These are phyloP conservation scores for Triplophysa siluroides DNA, from an alignment of 2,113 vertebrate species.

Conservation along the genomic window DNA sequence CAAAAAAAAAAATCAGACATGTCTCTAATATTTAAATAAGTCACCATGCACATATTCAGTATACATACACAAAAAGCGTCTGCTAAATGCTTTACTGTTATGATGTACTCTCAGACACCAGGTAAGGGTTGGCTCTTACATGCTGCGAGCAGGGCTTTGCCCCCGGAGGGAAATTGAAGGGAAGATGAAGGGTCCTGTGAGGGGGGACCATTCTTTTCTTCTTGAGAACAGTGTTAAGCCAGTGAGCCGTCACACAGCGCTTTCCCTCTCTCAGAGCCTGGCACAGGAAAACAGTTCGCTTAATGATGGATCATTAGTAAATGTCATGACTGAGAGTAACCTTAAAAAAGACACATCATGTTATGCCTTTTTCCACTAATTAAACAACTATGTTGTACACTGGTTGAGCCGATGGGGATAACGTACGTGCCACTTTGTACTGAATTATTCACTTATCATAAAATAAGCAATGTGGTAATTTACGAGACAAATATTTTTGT, in stretches of 20 bases:
- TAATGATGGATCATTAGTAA: constrained; percentile 14
- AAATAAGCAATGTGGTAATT: no score
- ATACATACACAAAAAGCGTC: neutral
- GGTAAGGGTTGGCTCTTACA: constrained; percentile 69
- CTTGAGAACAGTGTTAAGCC: constrained; percentile 90
- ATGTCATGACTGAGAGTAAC: neutral
- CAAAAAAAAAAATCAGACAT: neutral
- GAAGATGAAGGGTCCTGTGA: constrained; percentile 89
- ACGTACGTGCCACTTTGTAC: neutral
- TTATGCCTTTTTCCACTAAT: neutral
- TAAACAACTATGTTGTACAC: neutral
- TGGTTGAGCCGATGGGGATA: neutral
- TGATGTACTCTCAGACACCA: neutral
- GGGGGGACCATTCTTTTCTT: constrained; percentile 93
- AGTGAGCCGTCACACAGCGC: constrained; percentile 94
- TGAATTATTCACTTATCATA: neutral
- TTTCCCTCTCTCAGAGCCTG: constrained; percentile 81
- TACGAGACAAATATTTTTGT: no score
- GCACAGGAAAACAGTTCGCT: neutral
- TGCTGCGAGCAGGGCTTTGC: constrained; percentile 96
- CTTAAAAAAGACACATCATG: neutral
- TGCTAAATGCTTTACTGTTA: neutral
- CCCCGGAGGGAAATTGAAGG: constrained; percentile 92
- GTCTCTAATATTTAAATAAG: neutral
- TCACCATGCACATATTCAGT: neutral